Evolutionary conservation across 2,113 vertebrate genomes (phyloP).

Genomic region (Xiphophorus maculatus): DNA sequence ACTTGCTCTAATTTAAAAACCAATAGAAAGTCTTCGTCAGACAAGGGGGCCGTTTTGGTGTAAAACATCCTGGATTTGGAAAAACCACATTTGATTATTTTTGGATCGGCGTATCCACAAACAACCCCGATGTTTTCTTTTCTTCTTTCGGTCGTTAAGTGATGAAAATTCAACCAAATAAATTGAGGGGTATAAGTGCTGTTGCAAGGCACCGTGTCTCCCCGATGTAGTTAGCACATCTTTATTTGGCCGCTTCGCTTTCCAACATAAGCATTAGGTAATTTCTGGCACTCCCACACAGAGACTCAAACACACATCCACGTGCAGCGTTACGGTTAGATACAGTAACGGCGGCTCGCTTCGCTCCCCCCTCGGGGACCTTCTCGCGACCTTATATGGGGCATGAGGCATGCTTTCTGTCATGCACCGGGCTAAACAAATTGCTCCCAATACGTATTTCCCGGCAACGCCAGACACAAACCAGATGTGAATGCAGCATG

Average conservation of each 20-base stretch:
- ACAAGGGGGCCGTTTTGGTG: no score
- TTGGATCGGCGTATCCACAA: background rate
- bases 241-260: conserved; percentile 39
- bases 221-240: conserved; percentile 37
- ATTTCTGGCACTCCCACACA: conserved; percentile 26
- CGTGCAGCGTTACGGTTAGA: conserved; percentile 28
- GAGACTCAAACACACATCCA: conserved; percentile 25
- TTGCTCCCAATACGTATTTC: conserved; percentile 31
- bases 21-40: no score
- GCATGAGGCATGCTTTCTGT: conserved; percentile 28
- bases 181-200: no score
- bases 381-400: conserved; percentile 46
- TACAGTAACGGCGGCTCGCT: conserved; percentile 39
- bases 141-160: no score
- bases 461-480: conserved; percentile 21
- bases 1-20: no score
- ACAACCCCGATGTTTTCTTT: no score
- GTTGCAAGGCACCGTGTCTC: conserved; percentile 15
- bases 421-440: conserved; percentile 48
- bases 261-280: conserved; percentile 34
- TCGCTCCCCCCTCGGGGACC: conserved; percentile 39
- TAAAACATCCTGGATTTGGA: no score
- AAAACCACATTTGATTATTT: background rate
- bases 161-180: no score
- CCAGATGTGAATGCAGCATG: conserved; percentile 8